Evolutionary conservation across 2,888 invertebrate genomes (phyloP).

Genomic region (Xestia c-nigrum): DNA sequence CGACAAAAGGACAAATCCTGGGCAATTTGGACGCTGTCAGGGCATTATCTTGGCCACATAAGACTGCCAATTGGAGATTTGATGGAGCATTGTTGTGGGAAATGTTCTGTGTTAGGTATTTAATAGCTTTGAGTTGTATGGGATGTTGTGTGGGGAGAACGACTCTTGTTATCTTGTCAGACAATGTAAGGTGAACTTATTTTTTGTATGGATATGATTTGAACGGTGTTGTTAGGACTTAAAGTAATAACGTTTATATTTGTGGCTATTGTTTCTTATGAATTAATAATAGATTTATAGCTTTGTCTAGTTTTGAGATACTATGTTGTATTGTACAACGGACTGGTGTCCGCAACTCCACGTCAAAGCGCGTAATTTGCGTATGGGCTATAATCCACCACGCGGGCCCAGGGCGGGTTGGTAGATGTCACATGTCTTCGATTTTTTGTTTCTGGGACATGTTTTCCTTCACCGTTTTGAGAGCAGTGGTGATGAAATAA

Average conservation of each 20-base stretch:
- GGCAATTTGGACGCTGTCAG: conserved; percentile 41
- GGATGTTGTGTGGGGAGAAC: not conserved
- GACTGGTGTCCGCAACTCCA: too few species aligned
- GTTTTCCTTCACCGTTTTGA: too few species aligned
- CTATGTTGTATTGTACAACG: too few species aligned
- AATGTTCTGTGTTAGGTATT: not conserved
- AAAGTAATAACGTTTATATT: not conserved
- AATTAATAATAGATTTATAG: not conserved
- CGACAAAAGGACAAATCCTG: conserved; percentile 41
- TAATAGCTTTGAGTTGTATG: not conserved
- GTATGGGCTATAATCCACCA: too few species aligned
- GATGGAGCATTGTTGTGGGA: conserved; percentile 27
- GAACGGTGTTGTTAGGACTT: not conserved
- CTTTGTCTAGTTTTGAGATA: not conserved
- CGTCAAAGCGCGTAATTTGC: too few species aligned
- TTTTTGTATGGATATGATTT: not conserved
- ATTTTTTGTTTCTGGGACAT: too few species aligned
- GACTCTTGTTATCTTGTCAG: not conserved
- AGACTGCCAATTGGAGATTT: conserved; percentile 31
- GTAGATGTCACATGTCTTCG: too few species aligned
- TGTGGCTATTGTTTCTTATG: not conserved
- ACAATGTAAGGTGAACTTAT: not conserved
- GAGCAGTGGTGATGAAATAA: too few species aligned
- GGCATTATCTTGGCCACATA: conserved; percentile 32
- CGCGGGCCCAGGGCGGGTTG: too few species aligned